Percentiles rank a stretch among this genome's conserved stretches.
phyloP scores from a whole-genome alignment of 2,888 invertebrate species.

The Hyppa rectilinea region DNA sequence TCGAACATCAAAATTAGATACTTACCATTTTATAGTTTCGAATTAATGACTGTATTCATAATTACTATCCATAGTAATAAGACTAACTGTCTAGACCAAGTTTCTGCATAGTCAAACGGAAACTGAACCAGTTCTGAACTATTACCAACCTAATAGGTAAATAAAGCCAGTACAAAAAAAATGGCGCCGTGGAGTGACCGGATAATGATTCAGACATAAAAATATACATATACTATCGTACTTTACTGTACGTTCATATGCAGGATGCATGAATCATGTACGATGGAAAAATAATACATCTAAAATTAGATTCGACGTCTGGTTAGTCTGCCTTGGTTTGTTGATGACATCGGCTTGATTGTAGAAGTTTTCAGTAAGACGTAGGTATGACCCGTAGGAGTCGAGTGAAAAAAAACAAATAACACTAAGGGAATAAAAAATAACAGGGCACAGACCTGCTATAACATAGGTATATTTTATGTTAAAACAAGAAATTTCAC shows the following conservation, averaged over 20 bases:
- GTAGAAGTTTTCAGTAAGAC: neutral
- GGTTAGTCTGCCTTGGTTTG: constrained; percentile 20
- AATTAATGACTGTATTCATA: constrained; percentile 1
- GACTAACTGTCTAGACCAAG: constrained; percentile 14
- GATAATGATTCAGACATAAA: constrained; percentile 77
- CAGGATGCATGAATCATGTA: constrained; percentile 80
- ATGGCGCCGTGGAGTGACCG: constrained; percentile 64
- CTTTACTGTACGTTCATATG: constrained; percentile 74
- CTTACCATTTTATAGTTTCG: neutral
- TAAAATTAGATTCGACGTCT: constrained; percentile 46
- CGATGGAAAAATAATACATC: constrained; percentile 57
- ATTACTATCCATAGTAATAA: too few relatives aligned
- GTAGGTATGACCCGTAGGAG: too few relatives aligned
- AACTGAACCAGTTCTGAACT: constrained; percentile 59
- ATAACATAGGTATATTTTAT: too few relatives aligned
- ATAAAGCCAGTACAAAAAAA: constrained; percentile 52
- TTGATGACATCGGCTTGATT: constrained; percentile 11
- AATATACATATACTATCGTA: constrained; percentile 58
- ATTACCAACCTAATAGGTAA: constrained; percentile 22
- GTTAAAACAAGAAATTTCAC: too few relatives aligned
- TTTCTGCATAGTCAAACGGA: constrained; percentile 46
- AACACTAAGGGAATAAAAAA: too few relatives aligned
- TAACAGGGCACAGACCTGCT: too few relatives aligned
- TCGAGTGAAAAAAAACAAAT: too few relatives aligned
- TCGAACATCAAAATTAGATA: neutral